These are phyloP conservation scores for Hecatera dysodea DNA, from an alignment of 2,888 invertebrate genomes.

Conservation along the genomic window DNA sequence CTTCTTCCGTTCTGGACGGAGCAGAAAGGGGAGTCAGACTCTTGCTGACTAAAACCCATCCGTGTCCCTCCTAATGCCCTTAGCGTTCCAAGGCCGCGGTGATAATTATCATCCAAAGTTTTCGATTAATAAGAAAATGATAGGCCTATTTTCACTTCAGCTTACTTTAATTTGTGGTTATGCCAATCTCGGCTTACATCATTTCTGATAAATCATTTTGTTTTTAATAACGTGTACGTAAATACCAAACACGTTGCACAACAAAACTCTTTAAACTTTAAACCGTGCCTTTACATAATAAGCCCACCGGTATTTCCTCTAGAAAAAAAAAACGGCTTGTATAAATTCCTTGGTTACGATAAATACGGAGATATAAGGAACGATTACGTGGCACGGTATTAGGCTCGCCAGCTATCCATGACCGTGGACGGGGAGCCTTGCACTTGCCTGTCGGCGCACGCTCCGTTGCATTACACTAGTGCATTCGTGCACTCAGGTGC, in stretches of 20 bases:
- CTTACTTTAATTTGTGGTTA: neutral
- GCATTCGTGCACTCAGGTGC: slow-evolving; percentile 33
- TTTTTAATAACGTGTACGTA: neutral
- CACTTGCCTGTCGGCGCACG: slow-evolving; percentile 53
- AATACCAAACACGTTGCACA: slow-evolving; percentile 7
- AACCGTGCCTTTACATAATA: slow-evolving; percentile 21
- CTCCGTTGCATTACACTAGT: slow-evolving; percentile 39
- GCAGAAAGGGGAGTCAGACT: no score
- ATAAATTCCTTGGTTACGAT: slow-evolving; percentile 53
- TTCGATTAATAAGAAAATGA: neutral
- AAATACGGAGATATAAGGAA: slow-evolving; percentile 57
- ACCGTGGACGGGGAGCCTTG: slow-evolving; percentile 62
- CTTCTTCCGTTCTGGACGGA: no score
- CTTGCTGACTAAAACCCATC: no score
- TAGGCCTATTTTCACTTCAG: neutral
- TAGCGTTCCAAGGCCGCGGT: no score
- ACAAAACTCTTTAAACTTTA: slow-evolving; percentile 21
- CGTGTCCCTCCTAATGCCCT: no score
- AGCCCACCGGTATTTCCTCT: slow-evolving; percentile 32
- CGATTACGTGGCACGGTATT: slow-evolving; percentile 54
- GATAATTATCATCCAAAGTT: no score
- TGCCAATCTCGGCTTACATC: neutral
- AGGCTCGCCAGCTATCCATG: slow-evolving; percentile 55
- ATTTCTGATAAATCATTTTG: neutral
- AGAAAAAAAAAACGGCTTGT: slow-evolving; percentile 27